Conservation (phyloP, 2,113 vertebrate species). For the Ochotona curzoniae region DNA sequence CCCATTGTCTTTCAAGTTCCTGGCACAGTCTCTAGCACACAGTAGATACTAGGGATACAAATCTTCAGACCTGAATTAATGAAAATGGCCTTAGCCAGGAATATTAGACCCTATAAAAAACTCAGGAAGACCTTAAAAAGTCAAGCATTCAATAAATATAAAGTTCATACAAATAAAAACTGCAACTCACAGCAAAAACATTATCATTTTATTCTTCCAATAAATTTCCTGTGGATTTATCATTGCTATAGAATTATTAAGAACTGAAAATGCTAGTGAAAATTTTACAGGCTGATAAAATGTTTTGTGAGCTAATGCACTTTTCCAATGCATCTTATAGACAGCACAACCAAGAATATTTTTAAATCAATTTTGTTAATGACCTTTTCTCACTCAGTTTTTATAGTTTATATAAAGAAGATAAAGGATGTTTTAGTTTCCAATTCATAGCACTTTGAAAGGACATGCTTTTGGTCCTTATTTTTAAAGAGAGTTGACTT, state of each 20-base stretch:
- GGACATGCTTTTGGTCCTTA: not conserved
- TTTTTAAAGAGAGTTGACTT: constrained; percentile 43
- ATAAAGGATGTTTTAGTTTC: constrained; percentile 39
- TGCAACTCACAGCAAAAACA: constrained; percentile 28
- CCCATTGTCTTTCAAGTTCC: constrained; percentile 20
- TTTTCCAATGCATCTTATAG: constrained; percentile 36
- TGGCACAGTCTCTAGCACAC: not conserved
- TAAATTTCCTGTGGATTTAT: constrained; percentile 48
- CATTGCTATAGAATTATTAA: not conserved
- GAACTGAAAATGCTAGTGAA: constrained; percentile 34
- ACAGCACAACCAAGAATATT: constrained; percentile 11
- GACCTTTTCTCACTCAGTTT: not conserved
- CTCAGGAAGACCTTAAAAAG: constrained; percentile 46
- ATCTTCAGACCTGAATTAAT: constrained; percentile 30
- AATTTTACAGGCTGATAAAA: constrained; percentile 46
- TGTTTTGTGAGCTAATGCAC: constrained; percentile 45
- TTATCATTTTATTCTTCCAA: constrained; percentile 55
- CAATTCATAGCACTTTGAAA: not conserved
- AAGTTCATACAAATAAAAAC: constrained; percentile 64
- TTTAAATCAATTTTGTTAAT: constrained; percentile 52
- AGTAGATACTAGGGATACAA: not conserved
- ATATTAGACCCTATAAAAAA: constrained; percentile 9
- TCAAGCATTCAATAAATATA: constrained; percentile 54
- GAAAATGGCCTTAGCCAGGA: constrained; percentile 17
- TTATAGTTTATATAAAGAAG: constrained; percentile 48